Conservation (phyloP, 2,797 vertebrate species). For the Macrochelys suwanniensis region DNA sequence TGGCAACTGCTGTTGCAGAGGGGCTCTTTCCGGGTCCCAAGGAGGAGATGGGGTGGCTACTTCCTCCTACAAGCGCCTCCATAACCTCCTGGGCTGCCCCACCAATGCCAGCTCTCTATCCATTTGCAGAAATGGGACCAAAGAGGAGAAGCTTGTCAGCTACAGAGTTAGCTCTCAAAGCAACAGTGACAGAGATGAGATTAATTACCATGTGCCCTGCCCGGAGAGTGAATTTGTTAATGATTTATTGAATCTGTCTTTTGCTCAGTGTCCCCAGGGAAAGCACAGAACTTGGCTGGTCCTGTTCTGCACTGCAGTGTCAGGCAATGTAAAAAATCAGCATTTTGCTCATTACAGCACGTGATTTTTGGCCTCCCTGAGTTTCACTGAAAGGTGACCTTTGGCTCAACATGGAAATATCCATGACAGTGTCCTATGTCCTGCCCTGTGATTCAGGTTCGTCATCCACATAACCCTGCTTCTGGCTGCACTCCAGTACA, state of each 20-base stretch:
- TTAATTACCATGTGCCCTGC: slow-evolving; percentile 44
- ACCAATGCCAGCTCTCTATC: not conserved
- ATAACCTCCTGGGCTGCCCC: not conserved
- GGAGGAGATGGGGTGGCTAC: not conserved
- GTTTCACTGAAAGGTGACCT: slow-evolving; percentile 14
- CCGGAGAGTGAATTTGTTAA: slow-evolving; percentile 7
- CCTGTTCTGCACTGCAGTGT: not conserved
- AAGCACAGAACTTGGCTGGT: not conserved
- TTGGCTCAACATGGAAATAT: slow-evolving; percentile 23
- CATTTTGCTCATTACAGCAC: not conserved
- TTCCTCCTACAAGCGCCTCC: fast-evolving
- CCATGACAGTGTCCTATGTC: not conserved
- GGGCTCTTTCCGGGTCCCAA: not conserved
- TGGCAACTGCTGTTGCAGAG: not conserved
- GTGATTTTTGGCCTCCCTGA: not conserved
- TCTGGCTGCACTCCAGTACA: not conserved
- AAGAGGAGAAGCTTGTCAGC: not conserved
- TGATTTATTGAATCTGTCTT: not conserved
- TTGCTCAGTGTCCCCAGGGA: not conserved
- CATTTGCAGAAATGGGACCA: not conserved
- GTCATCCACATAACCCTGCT: not conserved
- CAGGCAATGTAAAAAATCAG: not conserved
- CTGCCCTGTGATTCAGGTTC: not conserved
- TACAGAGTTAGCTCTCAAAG: slow-evolving; percentile 2
- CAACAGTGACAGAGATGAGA: not conserved